Evolutionary conservation across 37 sponge, comb jelly and placozoan species (phyloP).

Genomic region (Cliona cf. orientalis): DNA sequence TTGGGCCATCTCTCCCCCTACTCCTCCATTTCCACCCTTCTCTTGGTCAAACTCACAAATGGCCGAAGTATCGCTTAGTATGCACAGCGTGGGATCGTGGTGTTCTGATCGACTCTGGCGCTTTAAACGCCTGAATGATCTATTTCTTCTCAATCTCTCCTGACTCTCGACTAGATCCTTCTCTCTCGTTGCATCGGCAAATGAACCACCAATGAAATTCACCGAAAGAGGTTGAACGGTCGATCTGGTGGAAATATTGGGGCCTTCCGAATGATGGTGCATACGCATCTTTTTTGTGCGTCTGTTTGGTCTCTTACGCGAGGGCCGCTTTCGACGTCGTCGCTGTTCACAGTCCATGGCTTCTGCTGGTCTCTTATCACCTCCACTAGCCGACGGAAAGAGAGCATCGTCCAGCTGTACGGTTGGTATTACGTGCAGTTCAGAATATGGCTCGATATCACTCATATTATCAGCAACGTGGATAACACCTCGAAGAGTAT

Average conservation of each 20-base stretch:
- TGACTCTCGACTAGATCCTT: too few relatives aligned
- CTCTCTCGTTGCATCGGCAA: too few relatives aligned
- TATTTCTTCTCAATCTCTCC: neutral
- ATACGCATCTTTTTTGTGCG: slow-evolving; percentile 21
- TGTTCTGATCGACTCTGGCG: neutral
- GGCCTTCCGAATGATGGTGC: neutral
- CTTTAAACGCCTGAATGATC: slow-evolving; percentile 2
- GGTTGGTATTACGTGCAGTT: slow-evolving; percentile 4
- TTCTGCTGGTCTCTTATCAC: slow-evolving; percentile 2
- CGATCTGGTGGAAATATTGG: neutral
- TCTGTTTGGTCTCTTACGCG: slow-evolving; percentile 5
- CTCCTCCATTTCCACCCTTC: too few relatives aligned
- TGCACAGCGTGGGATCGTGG: slow-evolving; percentile 15
- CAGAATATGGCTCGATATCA: slow-evolving; percentile 20
- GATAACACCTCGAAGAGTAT: neutral
- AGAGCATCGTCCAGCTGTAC: slow-evolving; percentile 11
- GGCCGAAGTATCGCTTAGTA: slow-evolving; percentile 36
- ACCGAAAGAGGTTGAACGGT: neutral
- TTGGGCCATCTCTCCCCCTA: neutral
- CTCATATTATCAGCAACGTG: neutral
- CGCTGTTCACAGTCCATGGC: neutral
- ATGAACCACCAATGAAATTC: neutral
- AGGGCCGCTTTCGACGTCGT: slow-evolving; percentile 18
- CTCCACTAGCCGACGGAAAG: neutral
- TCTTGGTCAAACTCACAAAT: neutral